Conservation (phyloP, 2,113 vertebrate genomes). For the Vombatus ursinus region DNA sequence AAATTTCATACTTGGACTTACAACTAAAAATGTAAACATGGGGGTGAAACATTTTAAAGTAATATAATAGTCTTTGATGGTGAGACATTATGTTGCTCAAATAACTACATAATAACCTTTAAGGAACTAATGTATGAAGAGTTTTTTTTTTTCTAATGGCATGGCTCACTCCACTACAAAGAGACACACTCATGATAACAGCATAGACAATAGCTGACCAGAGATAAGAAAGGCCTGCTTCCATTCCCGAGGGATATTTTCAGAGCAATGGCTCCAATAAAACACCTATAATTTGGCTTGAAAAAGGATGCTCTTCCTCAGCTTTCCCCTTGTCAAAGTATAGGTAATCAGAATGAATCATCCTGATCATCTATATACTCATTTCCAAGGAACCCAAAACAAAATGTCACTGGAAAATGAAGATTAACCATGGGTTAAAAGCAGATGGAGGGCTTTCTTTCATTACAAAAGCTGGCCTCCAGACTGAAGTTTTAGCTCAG, state of each 20-base stretch:
- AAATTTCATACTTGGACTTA: conserved; percentile 45
- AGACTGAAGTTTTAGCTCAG: conserved; percentile 29
- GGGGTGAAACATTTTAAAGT: conserved; percentile 52
- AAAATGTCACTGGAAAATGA: neutral
- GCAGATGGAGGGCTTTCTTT: conserved; percentile 20
- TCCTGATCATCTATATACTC: conserved; percentile 39
- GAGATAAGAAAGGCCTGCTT: conserved; percentile 36
- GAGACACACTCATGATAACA: neutral
- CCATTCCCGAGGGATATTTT: conserved; percentile 36
- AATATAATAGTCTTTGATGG: conserved; percentile 6
- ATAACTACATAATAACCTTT: conserved; percentile 44
- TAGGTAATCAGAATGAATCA: neutral
- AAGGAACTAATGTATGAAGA: conserved; percentile 30
- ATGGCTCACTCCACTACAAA: neutral
- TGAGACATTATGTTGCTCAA: conserved; percentile 27
- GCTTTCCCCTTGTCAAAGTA: neutral
- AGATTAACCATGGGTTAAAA: conserved; percentile 4
- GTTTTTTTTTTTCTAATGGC: neutral
- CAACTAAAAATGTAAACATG: conserved; percentile 33
- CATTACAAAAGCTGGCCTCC: conserved; percentile 25
- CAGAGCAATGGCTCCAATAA: conserved; percentile 49
- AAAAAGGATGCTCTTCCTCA: conserved; percentile 5
- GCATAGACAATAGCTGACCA: conserved; percentile 18
- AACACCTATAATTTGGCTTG: conserved; percentile 13
- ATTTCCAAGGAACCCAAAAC: conserved; percentile 22